phyloP scores from a whole-genome alignment of 2,113 vertebrate species.

The Rhinoptilus africanus region DNA sequence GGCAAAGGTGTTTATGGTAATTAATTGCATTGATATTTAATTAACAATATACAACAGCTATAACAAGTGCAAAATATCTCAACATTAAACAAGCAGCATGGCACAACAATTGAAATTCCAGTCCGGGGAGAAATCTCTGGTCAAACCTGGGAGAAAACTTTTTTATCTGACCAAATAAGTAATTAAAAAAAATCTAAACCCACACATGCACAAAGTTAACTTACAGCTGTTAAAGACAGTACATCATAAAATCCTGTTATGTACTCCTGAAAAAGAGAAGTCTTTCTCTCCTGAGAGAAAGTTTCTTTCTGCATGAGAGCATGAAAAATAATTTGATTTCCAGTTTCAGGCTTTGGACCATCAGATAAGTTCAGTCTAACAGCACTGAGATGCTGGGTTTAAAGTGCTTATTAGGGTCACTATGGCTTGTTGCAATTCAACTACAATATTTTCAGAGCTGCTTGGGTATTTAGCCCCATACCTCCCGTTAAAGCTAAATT shows the following conservation, averaged over 20 bases:
- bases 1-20: not conserved
- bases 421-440: not conserved
- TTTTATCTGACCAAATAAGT: not conserved
- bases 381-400: not conserved
- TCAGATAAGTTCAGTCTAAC: not conserved
- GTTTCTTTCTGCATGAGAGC: not conserved
- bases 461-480: slow-evolving; percentile 8
- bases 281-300: no score
- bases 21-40: not conserved
- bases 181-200: not conserved
- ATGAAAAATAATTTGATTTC: not conserved
- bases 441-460: slow-evolving; percentile 3
- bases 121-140: not conserved
- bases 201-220: not conserved
- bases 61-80: not conserved
- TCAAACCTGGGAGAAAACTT: not conserved
- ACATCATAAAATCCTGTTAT: not conserved
- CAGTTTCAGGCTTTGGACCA: not conserved
- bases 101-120: not conserved
- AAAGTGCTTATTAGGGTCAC: not conserved
- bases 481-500: slow-evolving; percentile 36
- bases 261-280: not conserved
- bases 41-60: not conserved
- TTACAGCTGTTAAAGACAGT: not conserved
- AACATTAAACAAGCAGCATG: not conserved